phyloP scores from a whole-genome alignment of 2,888 invertebrate genomes.

The Archaeoteleia sp. region DNA sequence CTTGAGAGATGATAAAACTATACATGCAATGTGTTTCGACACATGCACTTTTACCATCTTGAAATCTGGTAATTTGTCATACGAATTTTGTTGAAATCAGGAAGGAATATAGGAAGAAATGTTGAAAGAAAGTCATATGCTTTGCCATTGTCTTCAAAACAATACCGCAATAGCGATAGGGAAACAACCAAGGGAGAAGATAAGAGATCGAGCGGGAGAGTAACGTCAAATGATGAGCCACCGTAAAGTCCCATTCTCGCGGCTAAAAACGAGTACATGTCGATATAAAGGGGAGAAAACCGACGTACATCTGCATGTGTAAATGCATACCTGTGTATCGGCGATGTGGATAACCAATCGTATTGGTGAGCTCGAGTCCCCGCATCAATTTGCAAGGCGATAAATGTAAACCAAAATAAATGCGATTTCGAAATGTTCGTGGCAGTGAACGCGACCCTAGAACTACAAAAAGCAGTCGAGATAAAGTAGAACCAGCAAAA shows the following conservation, averaged over 20 bases:
- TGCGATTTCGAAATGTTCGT: constrained; percentile 24
- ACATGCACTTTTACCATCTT: too few relatives aligned
- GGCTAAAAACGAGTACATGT: constrained; percentile 40
- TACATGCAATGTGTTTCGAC: too few relatives aligned
- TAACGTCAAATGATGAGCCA: constrained; percentile 62
- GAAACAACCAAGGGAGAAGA: constrained; percentile 43
- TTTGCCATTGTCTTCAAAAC: constrained; percentile 1
- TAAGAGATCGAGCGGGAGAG: constrained; percentile 50
- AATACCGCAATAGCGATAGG: background rate
- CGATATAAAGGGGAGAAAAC: constrained; percentile 41
- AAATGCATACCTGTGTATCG: constrained; percentile 33
- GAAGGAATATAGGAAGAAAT: too few relatives aligned
- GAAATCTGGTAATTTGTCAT: too few relatives aligned
- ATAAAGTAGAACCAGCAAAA: constrained; percentile 38
- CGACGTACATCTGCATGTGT: constrained; percentile 20
- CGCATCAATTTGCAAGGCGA: constrained; percentile 63
- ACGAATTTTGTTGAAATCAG: too few relatives aligned
- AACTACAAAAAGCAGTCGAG: constrained; percentile 11
- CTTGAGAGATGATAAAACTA: too few relatives aligned
- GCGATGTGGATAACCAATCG: constrained; percentile 59
- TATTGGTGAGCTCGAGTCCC: constrained; percentile 60
- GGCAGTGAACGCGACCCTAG: constrained; percentile 14
- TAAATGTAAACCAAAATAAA: constrained; percentile 50
- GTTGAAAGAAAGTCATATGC: too few relatives aligned
- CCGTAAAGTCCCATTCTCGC: constrained; percentile 67